Evolutionary conservation across 2,888 invertebrate species (phyloP).

Genomic region (Drosophila helvetica): DNA sequence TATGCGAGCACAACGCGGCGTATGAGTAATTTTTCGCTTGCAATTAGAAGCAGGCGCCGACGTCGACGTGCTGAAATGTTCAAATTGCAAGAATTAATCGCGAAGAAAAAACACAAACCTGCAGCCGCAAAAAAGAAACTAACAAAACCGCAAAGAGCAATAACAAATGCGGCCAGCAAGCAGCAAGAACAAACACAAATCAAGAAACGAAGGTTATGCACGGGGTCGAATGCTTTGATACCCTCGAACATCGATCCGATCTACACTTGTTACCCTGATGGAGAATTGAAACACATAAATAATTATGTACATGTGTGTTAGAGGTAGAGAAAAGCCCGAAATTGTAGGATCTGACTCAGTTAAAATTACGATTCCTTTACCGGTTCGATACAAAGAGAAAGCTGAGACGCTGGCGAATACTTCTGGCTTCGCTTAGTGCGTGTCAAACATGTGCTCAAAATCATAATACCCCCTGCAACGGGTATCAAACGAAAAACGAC

Average conservation of each 20-base stretch:
- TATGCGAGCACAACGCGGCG: conserved; percentile 71
- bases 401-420: too few relatives aligned
- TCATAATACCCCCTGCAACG: not conserved
- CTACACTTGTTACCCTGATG: too few relatives aligned
- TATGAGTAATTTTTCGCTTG: conserved; percentile 70
- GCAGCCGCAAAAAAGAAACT: conserved; percentile 16
- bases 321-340: too few relatives aligned
- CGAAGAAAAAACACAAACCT: conserved; percentile 31
- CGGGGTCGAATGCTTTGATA: not conserved
- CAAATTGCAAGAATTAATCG: conserved; percentile 71
- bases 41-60: conserved; percentile 70
- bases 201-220: not conserved
- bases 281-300: too few relatives aligned
- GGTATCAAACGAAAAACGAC: conserved; percentile 18
- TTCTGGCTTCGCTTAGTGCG: too few relatives aligned
- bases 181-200: conserved; percentile 31
- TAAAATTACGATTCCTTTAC: too few relatives aligned
- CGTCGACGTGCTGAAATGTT: conserved; percentile 67
- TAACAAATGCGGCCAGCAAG: conserved; percentile 67
- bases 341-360: too few relatives aligned
- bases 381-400: too few relatives aligned
- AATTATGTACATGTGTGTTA: too few relatives aligned
- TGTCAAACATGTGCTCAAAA: not conserved
- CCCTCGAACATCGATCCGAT: not conserved
- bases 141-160: conserved; percentile 62